Evolutionary conservation across 2,888 invertebrate genomes (phyloP).

Genomic region (Chrysopilus asiliformis): DNA sequence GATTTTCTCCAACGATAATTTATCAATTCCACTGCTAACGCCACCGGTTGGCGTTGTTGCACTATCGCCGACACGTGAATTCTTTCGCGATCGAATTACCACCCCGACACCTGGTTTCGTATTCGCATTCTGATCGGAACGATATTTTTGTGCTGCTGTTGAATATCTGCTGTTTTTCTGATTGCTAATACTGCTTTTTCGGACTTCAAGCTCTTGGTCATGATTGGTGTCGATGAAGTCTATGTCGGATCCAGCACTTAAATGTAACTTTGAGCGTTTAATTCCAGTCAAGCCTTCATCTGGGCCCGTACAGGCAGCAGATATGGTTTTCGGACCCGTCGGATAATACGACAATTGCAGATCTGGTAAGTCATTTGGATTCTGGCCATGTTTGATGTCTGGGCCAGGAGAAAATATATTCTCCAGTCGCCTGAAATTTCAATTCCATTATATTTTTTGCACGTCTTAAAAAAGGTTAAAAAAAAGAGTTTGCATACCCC

Average conservation of each 20-base stretch:
- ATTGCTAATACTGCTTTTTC: slow-evolving; percentile 28
- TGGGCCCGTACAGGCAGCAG: slow-evolving; percentile 69
- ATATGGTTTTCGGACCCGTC: slow-evolving; percentile 42
- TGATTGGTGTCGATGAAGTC: slow-evolving; percentile 53
- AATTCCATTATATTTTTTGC: neutral
- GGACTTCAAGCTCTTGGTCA: slow-evolving; percentile 29
- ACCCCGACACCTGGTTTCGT: slow-evolving; percentile 13
- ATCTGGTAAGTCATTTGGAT: slow-evolving; percentile 57
- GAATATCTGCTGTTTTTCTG: slow-evolving; percentile 25
- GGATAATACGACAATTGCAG: slow-evolving; percentile 40
- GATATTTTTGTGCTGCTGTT: slow-evolving; percentile 16
- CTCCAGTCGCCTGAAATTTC: slow-evolving; percentile 26
- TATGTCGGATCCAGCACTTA: slow-evolving; percentile 55
- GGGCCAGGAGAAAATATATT: slow-evolving; percentile 28
- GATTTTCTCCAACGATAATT: slow-evolving; percentile 5
- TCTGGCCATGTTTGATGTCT: slow-evolving; percentile 51
- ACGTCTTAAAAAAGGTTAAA: slow-evolving; percentile 1
- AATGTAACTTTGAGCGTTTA: slow-evolving; percentile 49
- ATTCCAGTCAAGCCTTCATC: slow-evolving; percentile 66
- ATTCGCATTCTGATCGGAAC: slow-evolving; percentile 25
- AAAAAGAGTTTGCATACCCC: slow-evolving; percentile 45
- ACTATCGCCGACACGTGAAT: slow-evolving; percentile 23
- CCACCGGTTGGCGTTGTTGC: no score
- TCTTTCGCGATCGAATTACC: slow-evolving; percentile 26
- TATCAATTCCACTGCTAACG: slow-evolving; percentile 9